Conservation (phyloP, 2,888 invertebrate species). For the Aporophyla lueneburgensis region DNA sequence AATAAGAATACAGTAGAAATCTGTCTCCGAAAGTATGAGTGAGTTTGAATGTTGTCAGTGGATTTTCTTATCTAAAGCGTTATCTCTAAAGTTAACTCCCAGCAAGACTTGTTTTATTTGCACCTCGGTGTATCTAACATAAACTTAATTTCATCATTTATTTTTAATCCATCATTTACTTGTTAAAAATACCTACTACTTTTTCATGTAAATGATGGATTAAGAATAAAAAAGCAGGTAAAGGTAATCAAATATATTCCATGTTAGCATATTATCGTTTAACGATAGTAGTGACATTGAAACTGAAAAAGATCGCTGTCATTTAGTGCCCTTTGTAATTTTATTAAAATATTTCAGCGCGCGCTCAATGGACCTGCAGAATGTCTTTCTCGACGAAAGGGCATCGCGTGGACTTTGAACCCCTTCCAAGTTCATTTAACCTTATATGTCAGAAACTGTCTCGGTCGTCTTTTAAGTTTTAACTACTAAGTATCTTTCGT, state of each 20-base stretch:
- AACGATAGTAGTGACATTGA: constrained; percentile 35
- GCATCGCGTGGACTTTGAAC: constrained; percentile 56
- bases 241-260: neutral
- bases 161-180: too few species aligned
- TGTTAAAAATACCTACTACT: neutral
- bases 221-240: constrained; percentile 2
- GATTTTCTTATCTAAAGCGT: constrained; percentile 12
- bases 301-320: constrained; percentile 32
- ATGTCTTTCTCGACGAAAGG: constrained; percentile 65
- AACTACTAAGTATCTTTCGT: constrained; percentile 51
- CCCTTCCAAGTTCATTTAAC: constrained; percentile 43
- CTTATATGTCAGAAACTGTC: constrained; percentile 43
- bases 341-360: constrained; percentile 58
- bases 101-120: constrained; percentile 10
- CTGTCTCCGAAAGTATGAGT: neutral
- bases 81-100: constrained; percentile 13
- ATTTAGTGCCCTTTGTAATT: constrained; percentile 55
- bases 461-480: constrained; percentile 51
- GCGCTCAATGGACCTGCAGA: constrained; percentile 55
- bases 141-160: neutral
- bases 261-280: constrained; percentile 8
- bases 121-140: neutral
- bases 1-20: neutral
- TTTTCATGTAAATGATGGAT: neutral
- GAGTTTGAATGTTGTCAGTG: constrained; percentile 12